phyloP scores from a whole-genome alignment of 2,797 vertebrate genomes.

The Tachyglossus aculeatus region DNA sequence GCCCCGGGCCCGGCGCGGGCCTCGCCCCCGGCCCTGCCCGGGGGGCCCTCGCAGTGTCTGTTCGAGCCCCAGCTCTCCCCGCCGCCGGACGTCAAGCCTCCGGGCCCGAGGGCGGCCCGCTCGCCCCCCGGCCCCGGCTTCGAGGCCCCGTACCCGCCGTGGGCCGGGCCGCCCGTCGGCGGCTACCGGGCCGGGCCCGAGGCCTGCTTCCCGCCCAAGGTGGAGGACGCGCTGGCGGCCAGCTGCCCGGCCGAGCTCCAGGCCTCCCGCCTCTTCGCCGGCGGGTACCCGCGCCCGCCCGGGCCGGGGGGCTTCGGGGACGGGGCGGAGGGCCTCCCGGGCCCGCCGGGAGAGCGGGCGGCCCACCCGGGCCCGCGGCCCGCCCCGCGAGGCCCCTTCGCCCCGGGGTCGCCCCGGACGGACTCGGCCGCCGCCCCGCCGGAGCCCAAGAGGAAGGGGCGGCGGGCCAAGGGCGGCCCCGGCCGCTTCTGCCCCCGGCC shows the following conservation, averaged over 20 bases:
- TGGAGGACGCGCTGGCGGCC: conserved; percentile 69
- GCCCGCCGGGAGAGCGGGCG: conserved; percentile 73
- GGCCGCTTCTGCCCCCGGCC: conserved; percentile 87
- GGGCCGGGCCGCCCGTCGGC: conserved; percentile 81
- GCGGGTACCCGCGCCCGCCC: no score
- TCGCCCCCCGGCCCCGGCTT: no score
- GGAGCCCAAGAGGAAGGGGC: conserved; percentile 86
- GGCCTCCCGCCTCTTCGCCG: conserved; percentile 42
- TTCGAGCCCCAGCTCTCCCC: conserved; percentile 75
- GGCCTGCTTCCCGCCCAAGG: conserved; percentile 72
- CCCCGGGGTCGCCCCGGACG: conserved; percentile 81
- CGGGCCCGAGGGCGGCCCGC: conserved; percentile 63
- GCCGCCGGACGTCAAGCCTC: conserved; percentile 77
- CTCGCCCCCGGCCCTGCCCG: conserved; percentile 74
- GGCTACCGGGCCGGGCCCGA: conserved; percentile 72
- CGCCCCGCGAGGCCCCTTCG: conserved; percentile 70
- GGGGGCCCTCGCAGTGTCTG: conserved; percentile 69
- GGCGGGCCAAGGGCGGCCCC: conserved; percentile 84
- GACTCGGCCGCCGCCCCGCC: conserved; percentile 69
- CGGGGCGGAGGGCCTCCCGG: conserved; percentile 44
- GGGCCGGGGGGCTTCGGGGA: conserved; percentile 49
- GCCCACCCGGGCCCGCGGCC: conserved; percentile 42
- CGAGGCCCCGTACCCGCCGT: conserved; percentile 87
- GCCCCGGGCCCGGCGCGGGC: conserved; percentile 79
- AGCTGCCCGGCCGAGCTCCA: conserved; percentile 73